Evolutionary conservation across 1,140 invertebrate genomes (phyloP), one percentile per base, ranked within the genome.

Genomic region (Parasteatoda tepidariorum): DNA sequence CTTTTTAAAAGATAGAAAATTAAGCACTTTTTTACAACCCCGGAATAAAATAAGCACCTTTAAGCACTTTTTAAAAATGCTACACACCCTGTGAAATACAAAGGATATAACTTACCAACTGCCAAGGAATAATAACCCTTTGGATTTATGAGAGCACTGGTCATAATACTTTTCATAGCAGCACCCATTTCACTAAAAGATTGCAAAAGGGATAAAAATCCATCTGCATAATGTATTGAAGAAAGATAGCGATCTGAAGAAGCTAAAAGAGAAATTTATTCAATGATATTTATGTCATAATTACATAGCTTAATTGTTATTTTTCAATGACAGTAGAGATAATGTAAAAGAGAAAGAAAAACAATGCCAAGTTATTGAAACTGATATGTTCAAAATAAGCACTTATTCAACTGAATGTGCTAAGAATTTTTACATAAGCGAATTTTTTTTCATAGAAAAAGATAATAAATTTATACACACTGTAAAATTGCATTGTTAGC

Each of bases 131-230:
- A 76, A 79, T 86, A 89, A 85, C 82, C 76, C 85, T 57, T 86
- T 84, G 95, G 92, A 91, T 96, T 95, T 48, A 94, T 97, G 6
- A 98, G 90, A 34, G 95, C 94, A 85, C 93, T 91, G 31, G 96
- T 97, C 93, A 98, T 97, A 30, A 97, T 94, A 85, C 92, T 91
- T 85, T 96, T 92, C 96, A 99, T 98, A 64, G 97, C 92, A 84
- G 96, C 96, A 62, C 97, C 97, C 94, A 98, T 96, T 86, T 95
- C 95, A 90, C 96, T 97, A 70, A 98, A 92, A 85, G 97, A 95
- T 88, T 98, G 94, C 24, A 98, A 89, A 93, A 98, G 96, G 6
- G 93, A 93, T 61, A 98, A 91, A 88, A 94, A 97, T 70, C 91
- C 90, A 88, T 97, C 96, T 41, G 95, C 94, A 86, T 95, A 93